phyloP scores from a whole-genome alignment of 2,888 invertebrate species.

The Troides aeacus region DNA sequence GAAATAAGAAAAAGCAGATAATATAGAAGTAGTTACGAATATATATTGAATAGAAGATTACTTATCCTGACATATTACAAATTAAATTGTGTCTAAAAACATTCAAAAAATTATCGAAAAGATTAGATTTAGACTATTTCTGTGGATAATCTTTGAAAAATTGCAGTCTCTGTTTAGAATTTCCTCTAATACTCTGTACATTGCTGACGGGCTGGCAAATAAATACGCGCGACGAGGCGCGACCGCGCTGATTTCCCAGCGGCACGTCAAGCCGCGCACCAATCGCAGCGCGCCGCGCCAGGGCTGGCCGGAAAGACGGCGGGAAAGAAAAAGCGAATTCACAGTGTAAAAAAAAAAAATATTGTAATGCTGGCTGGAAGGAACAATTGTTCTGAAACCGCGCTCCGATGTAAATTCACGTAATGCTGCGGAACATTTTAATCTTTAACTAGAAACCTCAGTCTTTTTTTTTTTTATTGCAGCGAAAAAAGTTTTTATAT shows the following conservation, averaged over 20 bases:
- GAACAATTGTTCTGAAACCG: constrained; percentile 22
- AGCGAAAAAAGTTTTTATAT: too few relatives aligned
- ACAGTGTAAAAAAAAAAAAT: constrained; percentile 14
- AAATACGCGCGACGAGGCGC: constrained; percentile 43
- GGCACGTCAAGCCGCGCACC: constrained; percentile 53
- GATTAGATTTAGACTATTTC: too few relatives aligned
- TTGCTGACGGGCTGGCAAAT: constrained; percentile 38
- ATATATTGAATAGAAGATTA: too few relatives aligned
- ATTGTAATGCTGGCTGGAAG: constrained; percentile 15
- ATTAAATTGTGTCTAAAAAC: too few relatives aligned
- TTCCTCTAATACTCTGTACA: constrained; percentile 34
- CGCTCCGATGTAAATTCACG: constrained; percentile 12
- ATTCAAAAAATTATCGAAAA: too few relatives aligned
- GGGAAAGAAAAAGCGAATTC: constrained; percentile 22
- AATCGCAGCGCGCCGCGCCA: constrained; percentile 47
- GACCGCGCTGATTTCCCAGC: constrained; percentile 64
- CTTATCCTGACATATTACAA: too few relatives aligned
- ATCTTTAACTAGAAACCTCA: not conserved
- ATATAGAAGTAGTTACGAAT: too few relatives aligned
- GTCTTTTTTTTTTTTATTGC: too few relatives aligned
- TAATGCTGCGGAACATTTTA: constrained; percentile 2
- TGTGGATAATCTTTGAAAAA: too few relatives aligned
- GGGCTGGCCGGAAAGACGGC: constrained; percentile 29
- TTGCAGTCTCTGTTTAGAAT: not conserved
- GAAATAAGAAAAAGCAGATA: too few relatives aligned